Base-by-base conservation (phyloP, 2,113 vertebrate genomes). In the Thalassoma bifasciatum region DNA sequence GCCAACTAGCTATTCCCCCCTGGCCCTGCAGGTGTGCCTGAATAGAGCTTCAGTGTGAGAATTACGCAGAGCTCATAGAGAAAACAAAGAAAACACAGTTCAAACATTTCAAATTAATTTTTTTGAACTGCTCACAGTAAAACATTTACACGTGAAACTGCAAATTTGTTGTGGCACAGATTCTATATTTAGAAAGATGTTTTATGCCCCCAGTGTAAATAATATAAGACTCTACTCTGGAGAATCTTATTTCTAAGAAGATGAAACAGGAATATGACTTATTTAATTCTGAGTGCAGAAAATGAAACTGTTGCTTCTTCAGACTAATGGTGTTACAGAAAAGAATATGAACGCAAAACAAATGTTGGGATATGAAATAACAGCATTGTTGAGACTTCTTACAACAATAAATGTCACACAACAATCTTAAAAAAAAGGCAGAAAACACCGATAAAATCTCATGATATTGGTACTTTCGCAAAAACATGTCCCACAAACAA, bases 21-120 rank as follows among this genome's bases (percentile, higher is more conserved):
- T 11, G 37, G 12, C 53, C 37, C 34, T 53, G 71, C 52, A 74
- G 64, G 51, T 58, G 13, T 66, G 59, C 46, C 38, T 26, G 49
- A 63, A 58, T 16, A 10, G n/a, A 2, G 22, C 47, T 79, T 4
- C 40, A 50, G 38, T 47, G 47, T 44, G 19, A 58, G n/a, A n/a
- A 36, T 42, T 57, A 34, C 5, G 2, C 44, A 44, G 42, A 16
- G 10, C 38, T 40, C 38, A 12, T 11, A n/a, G 8, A 9, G 6
- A 26, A 9, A 52, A 37, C 30, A 7, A 4, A 23, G 30, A 52
- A 10, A 10, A 11, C 2, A 36, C 17, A 36, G 5, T 19, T 38
- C 23, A 66, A 22, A n/a, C 46, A 49, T 21, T n/a, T 49, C 19
- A 8, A 7, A 17, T 46, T 5, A 46, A 46, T 3, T 17, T 3